These are phyloP conservation scores for Macrocentrus cingulum DNA, from an alignment of 1,140 invertebrate genomes.

Conservation along the genomic window DNA sequence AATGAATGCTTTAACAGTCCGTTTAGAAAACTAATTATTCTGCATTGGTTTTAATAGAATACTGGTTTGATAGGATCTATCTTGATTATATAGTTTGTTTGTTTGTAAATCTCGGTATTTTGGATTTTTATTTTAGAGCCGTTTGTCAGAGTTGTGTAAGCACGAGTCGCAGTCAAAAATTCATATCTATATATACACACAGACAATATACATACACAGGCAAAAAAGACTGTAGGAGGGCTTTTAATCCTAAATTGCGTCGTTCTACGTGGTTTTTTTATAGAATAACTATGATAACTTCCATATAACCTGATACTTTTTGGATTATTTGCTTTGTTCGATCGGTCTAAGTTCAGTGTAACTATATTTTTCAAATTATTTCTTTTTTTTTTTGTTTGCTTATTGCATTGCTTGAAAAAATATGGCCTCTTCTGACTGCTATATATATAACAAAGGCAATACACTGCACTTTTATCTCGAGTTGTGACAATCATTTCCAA, in stretches of 20 bases:
- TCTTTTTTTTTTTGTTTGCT: too few relatives aligned
- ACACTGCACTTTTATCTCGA: constrained; percentile 23
- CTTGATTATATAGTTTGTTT: constrained; percentile 1
- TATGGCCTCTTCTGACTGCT: constrained; percentile 59
- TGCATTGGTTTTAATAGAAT: constrained; percentile 58
- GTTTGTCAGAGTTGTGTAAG: too few relatives aligned
- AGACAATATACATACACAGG: constrained; percentile 1
- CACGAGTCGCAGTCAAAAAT: too few relatives aligned
- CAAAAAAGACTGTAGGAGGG: neutral
- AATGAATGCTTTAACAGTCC: constrained; percentile 49
- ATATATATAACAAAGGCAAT: constrained; percentile 54
- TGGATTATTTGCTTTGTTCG: constrained; percentile 19
- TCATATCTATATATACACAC: too few relatives aligned
- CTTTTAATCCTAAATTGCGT: neutral
- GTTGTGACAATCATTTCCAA: neutral
- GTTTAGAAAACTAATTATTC: constrained; percentile 59
- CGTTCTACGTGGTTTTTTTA: too few relatives aligned
- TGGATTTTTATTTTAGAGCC: constrained; percentile 36
- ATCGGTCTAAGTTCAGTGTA: constrained; percentile 13
- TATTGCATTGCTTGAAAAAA: constrained; percentile 60
- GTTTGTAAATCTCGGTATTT: constrained; percentile 27
- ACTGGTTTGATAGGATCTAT: constrained; percentile 52
- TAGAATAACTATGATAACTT: too few relatives aligned
- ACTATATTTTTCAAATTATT: too few relatives aligned
- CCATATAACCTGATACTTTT: too few relatives aligned